Evolutionary conservation across 2,888 invertebrate genomes (phyloP).

Genomic region (Eumerus sabulonum): DNA sequence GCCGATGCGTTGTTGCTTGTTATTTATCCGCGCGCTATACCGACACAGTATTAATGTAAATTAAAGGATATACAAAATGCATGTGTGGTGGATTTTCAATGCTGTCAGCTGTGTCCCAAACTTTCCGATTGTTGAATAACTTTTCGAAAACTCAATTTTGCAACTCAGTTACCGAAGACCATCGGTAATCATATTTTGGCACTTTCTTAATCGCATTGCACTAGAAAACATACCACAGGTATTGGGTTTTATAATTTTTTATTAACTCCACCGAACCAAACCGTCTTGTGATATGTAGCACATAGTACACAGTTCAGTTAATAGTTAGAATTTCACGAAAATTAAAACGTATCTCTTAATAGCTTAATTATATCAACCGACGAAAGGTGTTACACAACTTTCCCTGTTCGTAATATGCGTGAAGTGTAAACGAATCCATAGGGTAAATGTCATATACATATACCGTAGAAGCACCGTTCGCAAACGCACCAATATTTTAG

Average conservation of each 20-base stretch:
- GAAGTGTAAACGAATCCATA: too few species aligned
- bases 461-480: conserved; percentile 48
- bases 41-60: conserved; percentile 32
- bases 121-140: conserved; percentile 51
- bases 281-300: too few species aligned
- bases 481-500: conserved; percentile 27
- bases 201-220: too few species aligned
- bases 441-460: too few species aligned
- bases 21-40: conserved; percentile 43
- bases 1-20: conserved; percentile 27
- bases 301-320: too few species aligned
- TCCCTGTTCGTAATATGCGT: background rate
- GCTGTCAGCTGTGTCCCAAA: conserved; percentile 57
- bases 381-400: conserved; percentile 50
- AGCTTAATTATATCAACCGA: too few species aligned
- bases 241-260: too few species aligned
- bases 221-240: too few species aligned
- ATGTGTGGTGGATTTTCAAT: conserved; percentile 27
- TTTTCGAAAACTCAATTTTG: conserved; percentile 37
- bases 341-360: too few species aligned
- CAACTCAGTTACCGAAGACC: conserved; percentile 26
- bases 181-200: background rate
- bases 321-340: too few species aligned
- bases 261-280: too few species aligned
- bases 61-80: conserved; percentile 18